Percentiles rank a stretch among this genome's conserved stretches.
Evolutionary conservation across 2,113 vertebrate genomes (phyloP).

Genomic region (Xenopus laevis): DNA sequence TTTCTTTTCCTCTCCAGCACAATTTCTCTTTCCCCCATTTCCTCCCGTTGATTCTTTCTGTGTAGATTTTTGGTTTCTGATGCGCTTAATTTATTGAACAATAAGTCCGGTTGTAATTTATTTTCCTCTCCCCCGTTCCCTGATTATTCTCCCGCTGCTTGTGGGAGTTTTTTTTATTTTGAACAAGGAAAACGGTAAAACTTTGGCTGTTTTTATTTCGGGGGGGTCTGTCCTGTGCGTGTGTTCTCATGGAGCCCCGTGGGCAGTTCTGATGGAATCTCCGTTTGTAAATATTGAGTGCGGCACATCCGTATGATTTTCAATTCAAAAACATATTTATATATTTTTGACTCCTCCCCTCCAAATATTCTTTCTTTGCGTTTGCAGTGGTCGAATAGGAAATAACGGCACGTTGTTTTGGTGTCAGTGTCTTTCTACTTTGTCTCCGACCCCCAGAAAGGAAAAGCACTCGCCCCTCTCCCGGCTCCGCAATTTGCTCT

Average conservation of each 20-base stretch:
- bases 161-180: slow-evolving; percentile 5
- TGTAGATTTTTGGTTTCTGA: slow-evolving; percentile 30
- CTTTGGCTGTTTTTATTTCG: background rate
- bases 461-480: slow-evolving; percentile 12
- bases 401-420: slow-evolving; percentile 29
- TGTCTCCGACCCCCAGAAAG: slow-evolving; percentile 22
- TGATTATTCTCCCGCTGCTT: slow-evolving; percentile 8
- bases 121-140: slow-evolving; percentile 1
- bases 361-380: slow-evolving; percentile 9
- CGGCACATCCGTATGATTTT: slow-evolving; percentile 12
- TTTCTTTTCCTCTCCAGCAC: slow-evolving; percentile 19
- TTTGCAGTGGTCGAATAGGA: slow-evolving; percentile 23
- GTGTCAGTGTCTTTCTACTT: slow-evolving; percentile 39
- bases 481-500: slow-evolving; percentile 38
- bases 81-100: slow-evolving; percentile 40
- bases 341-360: background rate
- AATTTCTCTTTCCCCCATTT: slow-evolving; percentile 20
- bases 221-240: slow-evolving; percentile 8
- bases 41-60: slow-evolving; percentile 7
- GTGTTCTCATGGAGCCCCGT: background rate
- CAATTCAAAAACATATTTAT: slow-evolving; percentile 29
- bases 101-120: slow-evolving; percentile 36
- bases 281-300: slow-evolving; percentile 39
- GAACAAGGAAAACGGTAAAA: background rate
- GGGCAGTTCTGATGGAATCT: slow-evolving; percentile 4